phyloP scores from a whole-genome alignment of 2,113 vertebrate species.

The Eolophus roseicapilla region DNA sequence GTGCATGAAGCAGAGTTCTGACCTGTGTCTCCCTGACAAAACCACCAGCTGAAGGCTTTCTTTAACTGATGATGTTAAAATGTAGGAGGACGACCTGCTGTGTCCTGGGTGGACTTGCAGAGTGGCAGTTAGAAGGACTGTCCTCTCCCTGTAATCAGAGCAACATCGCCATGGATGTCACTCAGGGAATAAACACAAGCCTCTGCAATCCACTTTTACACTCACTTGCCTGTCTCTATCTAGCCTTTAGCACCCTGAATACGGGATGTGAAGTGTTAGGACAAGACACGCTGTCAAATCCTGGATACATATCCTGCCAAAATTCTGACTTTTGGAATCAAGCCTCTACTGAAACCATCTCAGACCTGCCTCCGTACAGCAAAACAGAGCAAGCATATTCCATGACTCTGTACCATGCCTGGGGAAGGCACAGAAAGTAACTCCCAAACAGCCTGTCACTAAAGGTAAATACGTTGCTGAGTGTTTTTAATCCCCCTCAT shows the following conservation, averaged over 20 bases:
- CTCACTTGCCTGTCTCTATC: neutral
- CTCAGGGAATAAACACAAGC: neutral
- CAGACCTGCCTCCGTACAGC: neutral
- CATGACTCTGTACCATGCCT: accelerated
- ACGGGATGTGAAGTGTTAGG: accelerated
- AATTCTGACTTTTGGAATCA: neutral
- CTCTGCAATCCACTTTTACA: neutral
- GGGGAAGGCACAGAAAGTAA: neutral
- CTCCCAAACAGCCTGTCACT: neutral
- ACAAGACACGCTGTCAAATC: neutral
- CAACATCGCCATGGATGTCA: neutral
- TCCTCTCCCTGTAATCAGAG: neutral
- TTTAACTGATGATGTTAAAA: neutral
- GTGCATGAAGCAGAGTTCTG: neutral
- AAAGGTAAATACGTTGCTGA: neutral
- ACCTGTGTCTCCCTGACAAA: neutral
- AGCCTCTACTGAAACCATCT: neutral
- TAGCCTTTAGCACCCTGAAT: neutral
- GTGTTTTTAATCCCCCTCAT: neutral
- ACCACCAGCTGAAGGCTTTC: neutral
- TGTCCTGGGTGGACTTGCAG: neutral
- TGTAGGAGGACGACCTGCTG: neutral
- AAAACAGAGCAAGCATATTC: accelerated
- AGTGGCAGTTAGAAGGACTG: neutral
- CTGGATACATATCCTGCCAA: neutral